A percentile compares a stretch with the other conserved stretches of the same genome.
These are phyloP conservation scores for Lepas anatifera DNA, from an alignment of 2,888 invertebrate genomes.

Conservation along the genomic window DNA sequence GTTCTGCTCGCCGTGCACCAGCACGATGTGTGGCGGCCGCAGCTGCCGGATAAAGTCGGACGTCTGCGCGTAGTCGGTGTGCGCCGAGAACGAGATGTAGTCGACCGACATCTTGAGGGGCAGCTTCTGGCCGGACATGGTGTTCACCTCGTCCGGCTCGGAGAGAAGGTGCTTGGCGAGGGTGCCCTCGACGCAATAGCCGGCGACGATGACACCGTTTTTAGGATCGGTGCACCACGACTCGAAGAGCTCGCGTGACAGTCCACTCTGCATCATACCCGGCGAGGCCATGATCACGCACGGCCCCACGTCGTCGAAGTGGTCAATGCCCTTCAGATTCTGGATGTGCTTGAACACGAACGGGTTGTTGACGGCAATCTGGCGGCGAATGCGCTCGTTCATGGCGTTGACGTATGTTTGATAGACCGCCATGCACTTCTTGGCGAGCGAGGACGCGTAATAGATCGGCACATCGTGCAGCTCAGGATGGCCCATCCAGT, in stretches of 20 bases:
- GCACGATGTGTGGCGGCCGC: conserved; percentile 88
- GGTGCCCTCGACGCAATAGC: conserved; percentile 82
- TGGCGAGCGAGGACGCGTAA: conserved; percentile 96
- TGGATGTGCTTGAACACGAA: conserved; percentile 98
- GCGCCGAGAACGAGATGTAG: conserved; percentile 98
- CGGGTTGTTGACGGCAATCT: conserved; percentile 96
- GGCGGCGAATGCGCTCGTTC: conserved; percentile 95
- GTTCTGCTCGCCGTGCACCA: conserved; percentile 97
- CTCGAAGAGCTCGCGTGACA: conserved; percentile 78
- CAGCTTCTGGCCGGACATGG: conserved; percentile 89
- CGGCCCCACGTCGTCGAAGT: conserved; percentile 98
- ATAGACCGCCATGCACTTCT: conserved; percentile 99
- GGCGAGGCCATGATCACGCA: conserved; percentile 99
- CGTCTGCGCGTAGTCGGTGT: conserved; percentile 96
- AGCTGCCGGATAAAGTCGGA: conserved; percentile 90
- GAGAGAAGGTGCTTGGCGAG: conserved; percentile 79
- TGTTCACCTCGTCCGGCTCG: conserved; percentile 93
- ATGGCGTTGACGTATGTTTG: conserved; percentile 99
- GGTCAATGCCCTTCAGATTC: conserved; percentile 92
- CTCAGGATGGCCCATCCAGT: conserved; percentile 94
- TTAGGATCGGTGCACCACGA: conserved; percentile 97
- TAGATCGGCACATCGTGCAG: conserved; percentile 98
- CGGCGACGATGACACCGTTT: conserved; percentile 95
- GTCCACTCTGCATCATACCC: conserved; percentile 99
- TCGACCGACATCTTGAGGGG: conserved; percentile 96